These are phyloP conservation scores for Hemistola chrysoprasaria DNA, from an alignment of 2,888 invertebrate species.

Conservation along the genomic window DNA sequence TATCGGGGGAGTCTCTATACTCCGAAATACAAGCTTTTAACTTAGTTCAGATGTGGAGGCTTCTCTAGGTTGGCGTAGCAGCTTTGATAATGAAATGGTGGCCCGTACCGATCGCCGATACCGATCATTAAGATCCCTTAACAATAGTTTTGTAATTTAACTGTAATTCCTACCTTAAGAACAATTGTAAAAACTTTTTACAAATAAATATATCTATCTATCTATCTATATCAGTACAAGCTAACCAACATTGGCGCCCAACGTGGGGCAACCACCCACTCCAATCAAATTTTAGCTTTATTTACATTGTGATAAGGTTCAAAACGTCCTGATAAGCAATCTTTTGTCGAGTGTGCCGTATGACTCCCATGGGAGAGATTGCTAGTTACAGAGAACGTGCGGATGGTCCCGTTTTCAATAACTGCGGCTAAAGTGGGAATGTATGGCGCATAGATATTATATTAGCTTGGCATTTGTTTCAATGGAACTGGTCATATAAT, in stretches of 20 bases:
- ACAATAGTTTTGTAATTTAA: too few species aligned
- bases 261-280: neutral
- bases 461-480: neutral
- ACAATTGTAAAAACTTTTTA: too few species aligned
- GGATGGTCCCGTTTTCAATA: constrained; percentile 7
- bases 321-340: neutral
- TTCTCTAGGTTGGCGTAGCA: too few species aligned
- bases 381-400: constrained; percentile 3
- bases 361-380: constrained; percentile 2
- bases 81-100: too few species aligned
- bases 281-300: neutral
- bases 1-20: too few species aligned
- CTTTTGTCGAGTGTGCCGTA: neutral
- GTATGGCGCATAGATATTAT: neutral
- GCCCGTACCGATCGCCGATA: too few species aligned
- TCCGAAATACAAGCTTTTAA: too few species aligned
- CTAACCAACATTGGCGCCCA: constrained; percentile 4
- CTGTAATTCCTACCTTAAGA: too few species aligned
- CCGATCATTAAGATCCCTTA: too few species aligned
- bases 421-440: neutral
- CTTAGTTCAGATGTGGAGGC: too few species aligned
- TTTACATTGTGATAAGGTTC: neutral
- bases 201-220: too few species aligned
- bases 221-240: neutral
- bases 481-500: too few species aligned